These are phyloP conservation scores for Apomyelois bistriatella DNA, from an alignment of 2,888 invertebrate genomes.

Conservation along the genomic window DNA sequence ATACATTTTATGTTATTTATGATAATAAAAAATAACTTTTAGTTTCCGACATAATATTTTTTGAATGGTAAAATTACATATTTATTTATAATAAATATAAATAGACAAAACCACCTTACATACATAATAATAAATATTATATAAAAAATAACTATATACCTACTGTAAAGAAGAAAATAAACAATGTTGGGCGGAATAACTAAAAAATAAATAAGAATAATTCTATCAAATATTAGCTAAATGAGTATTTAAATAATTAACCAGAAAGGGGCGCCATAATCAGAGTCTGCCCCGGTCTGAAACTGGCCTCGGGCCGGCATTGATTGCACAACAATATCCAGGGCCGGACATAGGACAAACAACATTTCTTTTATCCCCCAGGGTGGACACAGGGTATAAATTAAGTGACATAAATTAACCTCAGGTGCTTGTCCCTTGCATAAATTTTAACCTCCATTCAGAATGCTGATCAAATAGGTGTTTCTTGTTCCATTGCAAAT, in stretches of 20 bases:
- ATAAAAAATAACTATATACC: too few relatives aligned
- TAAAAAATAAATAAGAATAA: too few relatives aligned
- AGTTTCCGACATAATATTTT: too few relatives aligned
- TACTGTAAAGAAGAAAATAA: too few relatives aligned
- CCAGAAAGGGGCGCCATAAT: background rate
- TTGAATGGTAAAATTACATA: too few relatives aligned
- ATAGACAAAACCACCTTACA: too few relatives aligned
- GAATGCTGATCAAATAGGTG: constrained; percentile 2
- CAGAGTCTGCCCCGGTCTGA: background rate
- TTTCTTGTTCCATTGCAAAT: constrained; percentile 7
- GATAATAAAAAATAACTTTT: too few relatives aligned
- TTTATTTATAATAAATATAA: too few relatives aligned
- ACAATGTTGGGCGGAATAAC: too few relatives aligned
- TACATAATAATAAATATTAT: too few relatives aligned
- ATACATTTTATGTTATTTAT: too few relatives aligned
- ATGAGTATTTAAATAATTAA: too few relatives aligned
- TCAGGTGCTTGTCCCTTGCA: constrained; percentile 9
- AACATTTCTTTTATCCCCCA: constrained; percentile 7
- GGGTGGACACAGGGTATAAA: constrained; percentile 1
- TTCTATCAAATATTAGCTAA: background rate
- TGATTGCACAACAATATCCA: constrained; percentile 11
- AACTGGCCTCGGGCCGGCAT: background rate
- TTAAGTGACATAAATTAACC: constrained; percentile 9
- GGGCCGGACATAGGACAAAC: constrained; percentile 45
- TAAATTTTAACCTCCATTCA: constrained; percentile 4